Conservation (phyloP, 2,113 vertebrate species). For the Clarias magur region DNA sequence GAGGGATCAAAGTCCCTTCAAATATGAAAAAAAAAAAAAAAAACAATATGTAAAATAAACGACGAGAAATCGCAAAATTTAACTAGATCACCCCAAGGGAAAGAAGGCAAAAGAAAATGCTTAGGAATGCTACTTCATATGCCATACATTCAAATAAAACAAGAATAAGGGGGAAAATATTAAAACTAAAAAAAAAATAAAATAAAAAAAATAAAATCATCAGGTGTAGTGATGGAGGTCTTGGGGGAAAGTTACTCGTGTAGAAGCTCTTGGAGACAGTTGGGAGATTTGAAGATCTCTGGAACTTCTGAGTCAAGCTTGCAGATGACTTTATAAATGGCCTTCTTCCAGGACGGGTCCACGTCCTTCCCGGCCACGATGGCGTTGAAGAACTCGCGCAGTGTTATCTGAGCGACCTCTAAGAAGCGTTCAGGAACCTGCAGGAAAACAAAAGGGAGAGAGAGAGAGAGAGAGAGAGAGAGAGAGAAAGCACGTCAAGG, state of each 20-base stretch:
- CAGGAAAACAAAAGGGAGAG: slow-evolving; percentile 64
- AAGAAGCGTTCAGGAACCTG: slow-evolving; percentile 98
- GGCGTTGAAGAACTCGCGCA: slow-evolving; percentile 99
- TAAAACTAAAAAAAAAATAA: slow-evolving; percentile 52
- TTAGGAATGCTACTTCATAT: slow-evolving; percentile 76
- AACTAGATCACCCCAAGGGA: slow-evolving; percentile 66
- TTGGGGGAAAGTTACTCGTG: slow-evolving; percentile 85
- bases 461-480: background rate
- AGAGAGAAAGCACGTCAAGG: background rate
- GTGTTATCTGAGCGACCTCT: slow-evolving; percentile 98
- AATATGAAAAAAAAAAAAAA: slow-evolving; percentile 66
- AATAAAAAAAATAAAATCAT: slow-evolving; percentile 51
- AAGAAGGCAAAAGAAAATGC: slow-evolving; percentile 53
- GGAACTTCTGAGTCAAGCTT: slow-evolving; percentile 99
- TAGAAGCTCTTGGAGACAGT: slow-evolving; percentile 99
- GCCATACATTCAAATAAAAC: slow-evolving; percentile 69
- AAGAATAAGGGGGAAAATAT: slow-evolving; percentile 44
- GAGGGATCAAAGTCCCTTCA: slow-evolving; percentile 58
- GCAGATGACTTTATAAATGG: slow-evolving; percentile 99
- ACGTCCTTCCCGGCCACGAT: slow-evolving; percentile 98
- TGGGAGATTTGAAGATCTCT: slow-evolving; percentile 98
- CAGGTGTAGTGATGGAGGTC: slow-evolving; percentile 61
- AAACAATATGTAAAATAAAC: slow-evolving; percentile 58
- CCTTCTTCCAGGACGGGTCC: slow-evolving; percentile 99
- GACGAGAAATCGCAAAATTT: slow-evolving; percentile 59